Evolutionary conservation across 2,888 invertebrate genomes (phyloP).

Genomic region (Laspeyria flexula): DNA sequence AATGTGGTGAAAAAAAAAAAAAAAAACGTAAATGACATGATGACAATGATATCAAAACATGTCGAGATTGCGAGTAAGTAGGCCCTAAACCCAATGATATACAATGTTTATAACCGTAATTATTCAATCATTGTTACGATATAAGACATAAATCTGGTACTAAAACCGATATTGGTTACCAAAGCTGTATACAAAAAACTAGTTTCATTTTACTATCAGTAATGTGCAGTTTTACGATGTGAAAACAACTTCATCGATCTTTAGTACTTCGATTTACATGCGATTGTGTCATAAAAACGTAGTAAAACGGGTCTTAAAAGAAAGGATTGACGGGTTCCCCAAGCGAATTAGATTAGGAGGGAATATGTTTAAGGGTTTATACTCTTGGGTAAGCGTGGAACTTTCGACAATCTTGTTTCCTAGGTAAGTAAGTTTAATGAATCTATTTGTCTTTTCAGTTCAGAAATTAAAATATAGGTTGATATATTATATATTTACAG

Average conservation of each 20-base stretch:
- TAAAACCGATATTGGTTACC: neutral
- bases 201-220: constrained; percentile 3
- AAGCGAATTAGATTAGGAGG: neutral
- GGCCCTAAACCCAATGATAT: no score
- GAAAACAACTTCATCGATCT: constrained; percentile 35
- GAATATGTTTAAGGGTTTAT: neutral
- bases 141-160: neutral
- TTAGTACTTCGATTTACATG: constrained; percentile 45
- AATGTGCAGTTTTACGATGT: constrained; percentile 27
- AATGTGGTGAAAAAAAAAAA: no score
- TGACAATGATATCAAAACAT: no score
- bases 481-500: no score
- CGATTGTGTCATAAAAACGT: constrained; percentile 48
- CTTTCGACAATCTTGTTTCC: neutral
- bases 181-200: neutral
- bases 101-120: neutral
- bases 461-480: no score
- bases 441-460: no score
- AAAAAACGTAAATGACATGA: no score
- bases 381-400: neutral
- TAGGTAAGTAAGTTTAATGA: no score
- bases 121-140: neutral
- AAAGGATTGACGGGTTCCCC: neutral
- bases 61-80: no score
- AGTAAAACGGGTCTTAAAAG: constrained; percentile 29